These are phyloP conservation scores for Drosophila neocordata DNA, from an alignment of 1,140 invertebrate genomes.

Conservation along the genomic window DNA sequence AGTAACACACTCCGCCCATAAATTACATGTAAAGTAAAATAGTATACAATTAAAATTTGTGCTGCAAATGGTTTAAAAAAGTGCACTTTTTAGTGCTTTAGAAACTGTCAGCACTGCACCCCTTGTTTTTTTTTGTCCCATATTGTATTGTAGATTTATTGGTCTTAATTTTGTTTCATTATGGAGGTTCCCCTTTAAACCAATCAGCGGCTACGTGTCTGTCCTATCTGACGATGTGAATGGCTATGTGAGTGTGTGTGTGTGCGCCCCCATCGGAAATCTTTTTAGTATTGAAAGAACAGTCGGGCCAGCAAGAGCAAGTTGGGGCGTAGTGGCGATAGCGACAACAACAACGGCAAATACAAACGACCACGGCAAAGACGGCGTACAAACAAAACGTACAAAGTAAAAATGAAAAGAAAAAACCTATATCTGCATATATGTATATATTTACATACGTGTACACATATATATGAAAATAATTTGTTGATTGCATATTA, in stretches of 20 bases:
- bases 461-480: constrained; percentile 13
- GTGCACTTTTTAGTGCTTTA: too few relatives aligned
- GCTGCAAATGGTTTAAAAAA: too few relatives aligned
- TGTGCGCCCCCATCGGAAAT: constrained; percentile 42
- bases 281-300: constrained; percentile 55
- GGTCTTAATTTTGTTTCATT: background rate
- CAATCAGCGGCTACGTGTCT: background rate
- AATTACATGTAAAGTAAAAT: too few relatives aligned
- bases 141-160: background rate
- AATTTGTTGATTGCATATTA: constrained; percentile 28
- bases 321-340: constrained; percentile 46
- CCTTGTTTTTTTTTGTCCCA: too few relatives aligned
- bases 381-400: constrained; percentile 45
- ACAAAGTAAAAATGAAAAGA: constrained; percentile 35
- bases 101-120: too few relatives aligned
- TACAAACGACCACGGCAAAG: constrained; percentile 30
- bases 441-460: constrained; percentile 5
- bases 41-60: too few relatives aligned
- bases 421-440: constrained; percentile 17
- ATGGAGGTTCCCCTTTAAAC: background rate
- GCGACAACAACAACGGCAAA: constrained; percentile 31
- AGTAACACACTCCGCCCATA: too few relatives aligned
- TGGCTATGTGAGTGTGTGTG: constrained; percentile 14
- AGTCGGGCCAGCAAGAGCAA: constrained; percentile 58
- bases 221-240: constrained; percentile 32